Conservation (phyloP, 2,888 invertebrate species). For the Melanargia galathea region DNA sequence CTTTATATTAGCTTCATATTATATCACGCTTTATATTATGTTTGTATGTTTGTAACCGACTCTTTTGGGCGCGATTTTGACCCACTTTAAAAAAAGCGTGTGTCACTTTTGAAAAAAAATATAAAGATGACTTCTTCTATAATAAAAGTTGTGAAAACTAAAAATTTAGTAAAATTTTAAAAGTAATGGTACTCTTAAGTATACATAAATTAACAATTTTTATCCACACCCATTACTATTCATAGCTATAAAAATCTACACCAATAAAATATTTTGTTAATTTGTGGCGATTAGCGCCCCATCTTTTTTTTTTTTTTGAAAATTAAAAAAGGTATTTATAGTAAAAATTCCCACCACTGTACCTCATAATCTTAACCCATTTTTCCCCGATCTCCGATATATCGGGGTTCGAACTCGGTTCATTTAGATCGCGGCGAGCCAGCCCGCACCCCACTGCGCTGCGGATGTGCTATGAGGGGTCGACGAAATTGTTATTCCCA, state of each 20-base stretch:
- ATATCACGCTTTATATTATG: too few relatives aligned
- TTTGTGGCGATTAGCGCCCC: constrained; percentile 7
- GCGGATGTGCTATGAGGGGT: constrained; percentile 2
- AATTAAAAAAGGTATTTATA: background rate
- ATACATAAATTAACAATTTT: too few relatives aligned
- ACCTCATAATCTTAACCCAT: background rate
- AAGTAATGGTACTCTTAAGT: too few relatives aligned
- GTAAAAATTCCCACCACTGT: background rate
- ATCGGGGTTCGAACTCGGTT: constrained; percentile 22
- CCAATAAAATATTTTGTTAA: background rate
- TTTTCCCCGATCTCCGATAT: background rate
- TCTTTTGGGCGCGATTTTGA: too few relatives aligned
- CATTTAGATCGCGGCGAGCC: background rate
- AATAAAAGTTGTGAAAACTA: too few relatives aligned
- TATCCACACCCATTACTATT: too few relatives aligned
- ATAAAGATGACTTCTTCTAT: too few relatives aligned
- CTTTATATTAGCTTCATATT: too few relatives aligned
- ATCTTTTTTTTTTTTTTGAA: constrained; percentile 15
- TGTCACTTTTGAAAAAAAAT: too few relatives aligned
- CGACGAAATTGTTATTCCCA: constrained; percentile 15
- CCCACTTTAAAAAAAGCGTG: too few relatives aligned
- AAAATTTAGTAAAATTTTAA: too few relatives aligned
- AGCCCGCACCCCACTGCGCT: constrained; percentile 4
- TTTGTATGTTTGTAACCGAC: too few relatives aligned
- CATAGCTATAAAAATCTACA: background rate